Conservation (phyloP, 2,888 invertebrate genomes). For the Mimas tiliae region DNA sequence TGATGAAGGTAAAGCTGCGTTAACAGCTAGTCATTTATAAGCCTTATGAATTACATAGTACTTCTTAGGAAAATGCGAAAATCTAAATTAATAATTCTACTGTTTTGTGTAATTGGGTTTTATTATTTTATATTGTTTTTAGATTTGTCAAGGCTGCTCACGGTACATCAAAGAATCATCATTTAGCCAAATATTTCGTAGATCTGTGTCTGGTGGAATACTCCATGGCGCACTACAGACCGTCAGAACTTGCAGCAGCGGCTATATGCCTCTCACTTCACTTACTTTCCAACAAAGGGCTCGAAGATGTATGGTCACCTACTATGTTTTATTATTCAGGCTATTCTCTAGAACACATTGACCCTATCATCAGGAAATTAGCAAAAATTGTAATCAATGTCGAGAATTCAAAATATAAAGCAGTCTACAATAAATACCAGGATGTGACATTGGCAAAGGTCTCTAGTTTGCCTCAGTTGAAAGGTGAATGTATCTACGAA, state of each 20-base stretch:
- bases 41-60: no score
- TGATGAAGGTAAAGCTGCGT: no score
- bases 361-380: conserved; percentile 88
- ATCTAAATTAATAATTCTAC: no score
- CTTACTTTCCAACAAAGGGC: conserved; percentile 80
- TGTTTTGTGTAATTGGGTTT: no score
- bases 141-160: conserved; percentile 86
- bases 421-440: conserved; percentile 88
- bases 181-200: conserved; percentile 95
- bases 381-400: conserved; percentile 88
- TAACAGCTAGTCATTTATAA: no score
- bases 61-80: no score
- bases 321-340: conserved; percentile 91
- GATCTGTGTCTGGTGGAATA: conserved; percentile 94
- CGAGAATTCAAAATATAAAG: conserved; percentile 88
- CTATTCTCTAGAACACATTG: conserved; percentile 88
- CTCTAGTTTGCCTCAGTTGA: conserved; percentile 86
- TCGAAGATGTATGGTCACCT: conserved; percentile 87
- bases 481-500: conserved; percentile 65
- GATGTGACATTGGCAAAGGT: conserved; percentile 85
- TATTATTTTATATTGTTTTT: conserved; percentile 32
- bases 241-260: conserved; percentile 93
- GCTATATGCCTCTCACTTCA: conserved; percentile 89
- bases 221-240: conserved; percentile 89
- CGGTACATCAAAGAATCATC: conserved; percentile 87